phyloP scores from a whole-genome alignment of 2,888 invertebrate species.

The Cataglyphis cursor region DNA sequence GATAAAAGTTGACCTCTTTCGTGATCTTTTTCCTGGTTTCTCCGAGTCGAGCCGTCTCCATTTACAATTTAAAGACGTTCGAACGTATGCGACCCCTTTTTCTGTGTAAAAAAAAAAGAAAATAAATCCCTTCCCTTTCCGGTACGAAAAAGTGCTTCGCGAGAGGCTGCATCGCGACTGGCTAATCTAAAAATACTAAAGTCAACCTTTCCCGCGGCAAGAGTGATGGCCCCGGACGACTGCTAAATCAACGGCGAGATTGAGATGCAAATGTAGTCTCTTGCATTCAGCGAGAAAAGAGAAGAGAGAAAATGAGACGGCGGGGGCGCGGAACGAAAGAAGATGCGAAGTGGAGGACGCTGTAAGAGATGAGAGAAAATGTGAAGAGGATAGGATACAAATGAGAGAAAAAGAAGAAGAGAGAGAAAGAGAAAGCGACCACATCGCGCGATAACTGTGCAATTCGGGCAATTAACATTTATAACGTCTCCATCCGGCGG shows the following conservation, averaged over 20 bases:
- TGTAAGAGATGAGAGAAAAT: constrained; percentile 24
- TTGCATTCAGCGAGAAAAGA: constrained; percentile 53
- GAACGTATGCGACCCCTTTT: constrained; percentile 66
- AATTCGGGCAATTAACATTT: constrained; percentile 84
- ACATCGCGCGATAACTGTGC: constrained; percentile 79
- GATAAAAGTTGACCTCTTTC: constrained; percentile 77
- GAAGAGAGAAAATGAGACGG: constrained; percentile 51
- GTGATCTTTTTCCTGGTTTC: constrained; percentile 74
- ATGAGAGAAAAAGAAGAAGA: constrained; percentile 33
- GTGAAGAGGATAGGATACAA: constrained; percentile 6
- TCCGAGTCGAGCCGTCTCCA: constrained; percentile 54
- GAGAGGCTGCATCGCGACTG: constrained; percentile 69
- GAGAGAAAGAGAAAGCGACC: constrained; percentile 60
- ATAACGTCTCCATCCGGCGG: constrained; percentile 83
- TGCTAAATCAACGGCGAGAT: constrained; percentile 82
- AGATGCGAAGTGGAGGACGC: constrained; percentile 24
- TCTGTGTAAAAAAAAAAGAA: constrained; percentile 44
- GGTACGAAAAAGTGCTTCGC: constrained; percentile 71
- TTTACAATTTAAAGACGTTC: constrained; percentile 70
- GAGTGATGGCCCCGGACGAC: constrained; percentile 77
- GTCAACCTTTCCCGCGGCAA: constrained; percentile 75
- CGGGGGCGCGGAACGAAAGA: constrained; percentile 17
- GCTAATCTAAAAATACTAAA: constrained; percentile 81
- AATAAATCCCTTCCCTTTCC: constrained; percentile 38
- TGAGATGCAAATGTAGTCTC: constrained; percentile 82